Base-by-base conservation (phyloP, 2,888 invertebrate species). In the Meganola albula region DNA sequence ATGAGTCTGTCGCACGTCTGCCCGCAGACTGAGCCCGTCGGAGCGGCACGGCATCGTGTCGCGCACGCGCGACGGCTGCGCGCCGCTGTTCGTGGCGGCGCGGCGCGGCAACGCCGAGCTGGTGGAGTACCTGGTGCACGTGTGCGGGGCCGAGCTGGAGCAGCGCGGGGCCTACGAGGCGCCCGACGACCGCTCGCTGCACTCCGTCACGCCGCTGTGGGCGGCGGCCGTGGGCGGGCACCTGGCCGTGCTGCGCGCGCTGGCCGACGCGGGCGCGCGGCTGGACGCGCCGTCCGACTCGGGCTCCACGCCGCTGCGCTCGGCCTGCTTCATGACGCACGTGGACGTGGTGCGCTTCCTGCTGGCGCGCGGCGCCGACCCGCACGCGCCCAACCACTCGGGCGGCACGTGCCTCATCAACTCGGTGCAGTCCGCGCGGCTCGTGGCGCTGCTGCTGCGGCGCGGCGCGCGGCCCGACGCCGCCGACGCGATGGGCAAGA, bases 371-470 rank as follows among this genome's bases (percentile, higher is more conserved):
- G 94, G 94, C 40, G 95, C 95, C n/a, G 92, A 95, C 74, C 91
- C 95, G 49, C 90, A 91, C 54, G 90, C 90, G 51, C 90, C 96
- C 3, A 97, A 97, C 79, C 93, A 93, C 70, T 95, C 94, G 77
- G 97, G 97, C 36, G 97, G 97, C 38, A 96, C 97, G 1, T 97
- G 97, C 74, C 88, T 97, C 43, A 97, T 97, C 57, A 97, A 97
- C 80, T 93, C 95, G 1, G 96, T 97, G 45, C 97, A 97, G 83
- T 94, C 93, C 55, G 91, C 90, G 37, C 89, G 90, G 36, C 87
- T 97, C 27, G 96, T 96, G 73, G 88, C 90, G 38, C 94, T 91
- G 76, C 87, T 97, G 44, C 88, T 97, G 37, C 77, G 89, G 53
- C 90, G 92, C 67, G 95, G 95, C 27, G 96, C 94, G 2, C 88